These are phyloP conservation scores for Tetrao urogallus DNA, from an alignment of 2,113 vertebrate genomes.

Conservation along the genomic window DNA sequence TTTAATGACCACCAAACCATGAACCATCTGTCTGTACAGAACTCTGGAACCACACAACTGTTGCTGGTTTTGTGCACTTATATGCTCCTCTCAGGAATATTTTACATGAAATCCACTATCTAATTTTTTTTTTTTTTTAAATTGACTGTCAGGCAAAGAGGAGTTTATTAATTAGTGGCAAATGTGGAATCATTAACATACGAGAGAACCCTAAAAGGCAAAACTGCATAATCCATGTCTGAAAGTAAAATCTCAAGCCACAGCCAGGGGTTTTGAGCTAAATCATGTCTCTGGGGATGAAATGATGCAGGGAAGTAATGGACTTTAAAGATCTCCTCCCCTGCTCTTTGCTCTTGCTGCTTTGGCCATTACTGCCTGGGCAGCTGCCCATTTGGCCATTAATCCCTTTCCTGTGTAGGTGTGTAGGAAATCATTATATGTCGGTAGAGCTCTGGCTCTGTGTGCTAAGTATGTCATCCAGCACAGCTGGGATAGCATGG, in stretches of 20 bases:
- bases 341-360: background rate
- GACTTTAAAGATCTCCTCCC: background rate
- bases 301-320: background rate
- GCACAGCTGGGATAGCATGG: background rate
- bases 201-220: background rate
- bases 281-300: background rate
- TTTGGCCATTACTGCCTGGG: background rate
- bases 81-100: background rate
- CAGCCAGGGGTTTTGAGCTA: fast-evolving
- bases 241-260: background rate
- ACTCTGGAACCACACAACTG: background rate
- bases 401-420: background rate
- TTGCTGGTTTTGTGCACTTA: fast-evolving
- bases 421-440: background rate
- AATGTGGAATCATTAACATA: background rate
- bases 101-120: background rate
- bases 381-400: background rate
- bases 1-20: background rate
- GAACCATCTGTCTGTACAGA: background rate
- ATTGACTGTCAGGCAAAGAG: background rate
- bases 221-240: background rate
- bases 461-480: fast-evolving
- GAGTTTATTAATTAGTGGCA: background rate
- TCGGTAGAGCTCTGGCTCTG: background rate
- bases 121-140: background rate